These are phyloP conservation scores for Xiphophorus hellerii DNA, from an alignment of 2,113 vertebrate genomes.

Conservation along the genomic window DNA sequence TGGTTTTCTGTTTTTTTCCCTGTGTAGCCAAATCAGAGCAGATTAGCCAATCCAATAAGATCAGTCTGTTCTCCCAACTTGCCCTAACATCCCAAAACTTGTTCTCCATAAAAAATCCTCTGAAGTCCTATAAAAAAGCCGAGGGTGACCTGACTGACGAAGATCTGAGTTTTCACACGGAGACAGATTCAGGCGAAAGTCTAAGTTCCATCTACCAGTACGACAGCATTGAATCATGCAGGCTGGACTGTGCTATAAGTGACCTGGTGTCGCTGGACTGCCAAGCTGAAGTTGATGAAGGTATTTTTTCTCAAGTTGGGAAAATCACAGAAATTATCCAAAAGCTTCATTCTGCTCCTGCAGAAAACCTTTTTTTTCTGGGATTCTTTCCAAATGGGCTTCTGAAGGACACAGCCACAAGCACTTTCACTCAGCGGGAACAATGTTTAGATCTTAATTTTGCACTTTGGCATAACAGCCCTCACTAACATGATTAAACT, in stretches of 20 bases:
- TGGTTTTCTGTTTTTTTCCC: constrained; percentile 45
- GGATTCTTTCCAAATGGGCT: constrained; percentile 11
- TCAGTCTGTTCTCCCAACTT: constrained; percentile 87
- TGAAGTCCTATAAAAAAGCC: constrained; percentile 75
- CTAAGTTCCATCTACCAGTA: constrained; percentile 50
- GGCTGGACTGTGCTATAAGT: constrained; percentile 72
- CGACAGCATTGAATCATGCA: constrained; percentile 51
- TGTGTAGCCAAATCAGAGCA: constrained; percentile 82
- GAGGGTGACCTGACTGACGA: constrained; percentile 44
- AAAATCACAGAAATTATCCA: constrained; percentile 24
- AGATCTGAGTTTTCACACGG: constrained; percentile 47
- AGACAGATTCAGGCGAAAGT: constrained; percentile 46
- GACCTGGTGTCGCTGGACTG: constrained; percentile 81
- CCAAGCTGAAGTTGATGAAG: constrained; percentile 85
- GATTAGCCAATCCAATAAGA: constrained; percentile 81
- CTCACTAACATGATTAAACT: constrained; percentile 49
- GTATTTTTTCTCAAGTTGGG: constrained; percentile 77
- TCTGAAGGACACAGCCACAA: not conserved
- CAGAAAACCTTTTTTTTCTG: constrained; percentile 11
- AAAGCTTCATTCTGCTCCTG: constrained; percentile 17
- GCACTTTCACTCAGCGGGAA: not conserved
- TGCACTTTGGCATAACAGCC: constrained; percentile 4
- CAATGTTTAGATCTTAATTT: constrained; percentile 11
- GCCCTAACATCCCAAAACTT: constrained; percentile 83
- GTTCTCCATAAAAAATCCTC: constrained; percentile 76